These are phyloP conservation scores for Colistium nudipinnis DNA, from an alignment of 2,113 vertebrate species.

Conservation along the genomic window DNA sequence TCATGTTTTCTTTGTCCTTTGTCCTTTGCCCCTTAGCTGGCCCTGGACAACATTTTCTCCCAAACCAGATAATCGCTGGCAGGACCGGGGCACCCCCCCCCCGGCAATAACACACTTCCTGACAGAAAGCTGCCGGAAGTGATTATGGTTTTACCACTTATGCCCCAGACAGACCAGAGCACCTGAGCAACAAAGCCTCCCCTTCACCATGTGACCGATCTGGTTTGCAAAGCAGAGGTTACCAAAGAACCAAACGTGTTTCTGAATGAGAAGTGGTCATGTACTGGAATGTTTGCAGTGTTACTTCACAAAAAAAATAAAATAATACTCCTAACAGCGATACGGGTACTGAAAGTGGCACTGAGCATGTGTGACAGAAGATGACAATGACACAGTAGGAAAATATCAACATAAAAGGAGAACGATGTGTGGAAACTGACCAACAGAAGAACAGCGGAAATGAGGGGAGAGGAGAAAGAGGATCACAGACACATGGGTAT, in stretches of 20 bases:
- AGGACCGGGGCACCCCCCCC: slow-evolving; percentile 28
- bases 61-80: slow-evolving; percentile 34
- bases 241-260: slow-evolving; percentile 6
- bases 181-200: slow-evolving; percentile 47
- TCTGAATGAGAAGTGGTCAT: slow-evolving; percentile 26
- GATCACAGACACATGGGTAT: slow-evolving; percentile 93
- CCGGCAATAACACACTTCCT: slow-evolving; percentile 36
- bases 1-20: background rate
- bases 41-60: slow-evolving; percentile 16
- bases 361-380: background rate
- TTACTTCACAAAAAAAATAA: background rate
- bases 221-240: slow-evolving; percentile 39
- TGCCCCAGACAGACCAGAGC: slow-evolving; percentile 44
- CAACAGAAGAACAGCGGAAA: slow-evolving; percentile 82
- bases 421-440: slow-evolving; percentile 85
- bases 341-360: background rate
- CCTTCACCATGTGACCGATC: slow-evolving; percentile 46
- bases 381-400: slow-evolving; percentile 11
- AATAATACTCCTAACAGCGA: background rate
- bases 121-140: slow-evolving; percentile 56
- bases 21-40: background rate
- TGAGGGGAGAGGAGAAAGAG: slow-evolving; percentile 71
- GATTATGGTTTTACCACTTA: slow-evolving; percentile 56
- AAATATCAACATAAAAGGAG: slow-evolving; percentile 25
- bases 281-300: slow-evolving; percentile 7